Evolutionary conservation across 2,888 invertebrate species (phyloP), one percentile per base, ranked within the genome.

Genomic region (Epicampocera succincta): DNA sequence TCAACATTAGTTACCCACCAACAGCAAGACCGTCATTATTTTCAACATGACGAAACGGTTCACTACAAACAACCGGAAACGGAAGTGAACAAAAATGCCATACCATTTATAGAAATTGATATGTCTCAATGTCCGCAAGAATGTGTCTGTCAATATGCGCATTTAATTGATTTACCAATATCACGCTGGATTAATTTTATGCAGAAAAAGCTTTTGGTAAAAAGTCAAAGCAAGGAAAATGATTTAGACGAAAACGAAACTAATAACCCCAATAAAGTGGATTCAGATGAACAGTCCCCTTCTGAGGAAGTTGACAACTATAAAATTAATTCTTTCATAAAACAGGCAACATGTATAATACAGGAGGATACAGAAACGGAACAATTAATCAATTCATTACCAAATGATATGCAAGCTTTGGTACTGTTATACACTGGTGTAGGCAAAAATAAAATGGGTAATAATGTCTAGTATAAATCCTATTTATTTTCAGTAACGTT

Each of bases 91-190:
- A 73, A 40, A 44, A 85, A 84, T 52, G 73, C 69, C 40, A 46
- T 42, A 19, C 74, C 82, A 78, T 13, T 9, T 40, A 74, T 84
- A 80, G 89, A 87, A 60, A 77, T 86, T 61, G 87, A 89, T 29
- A 84, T 81, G 19, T 85, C 89, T 13, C 87, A 85, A 69, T 93
- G 93, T 84, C 93, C 93, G 17, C 85, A 87, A 52, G 90, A 91
- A 50, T 93, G 93, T 84, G 92, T 92, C n/a, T 93, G 93, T 84
- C 91, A 92, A 80, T 89, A 92, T 85, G 92, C 92, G 73, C 92
- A 92, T 84, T 91, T 93, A 81, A 91, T 90, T 84, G 93, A 93
- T 87, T 90, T 93, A 56, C 91, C 93, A 60, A 92, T 93, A 79
- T 91, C 92, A 38, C 90, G 92, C 86, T 93, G 93, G 90, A 92